These are phyloP conservation scores for Hypercompe scribonia DNA, from an alignment of 2,888 invertebrate species.

Conservation along the genomic window DNA sequence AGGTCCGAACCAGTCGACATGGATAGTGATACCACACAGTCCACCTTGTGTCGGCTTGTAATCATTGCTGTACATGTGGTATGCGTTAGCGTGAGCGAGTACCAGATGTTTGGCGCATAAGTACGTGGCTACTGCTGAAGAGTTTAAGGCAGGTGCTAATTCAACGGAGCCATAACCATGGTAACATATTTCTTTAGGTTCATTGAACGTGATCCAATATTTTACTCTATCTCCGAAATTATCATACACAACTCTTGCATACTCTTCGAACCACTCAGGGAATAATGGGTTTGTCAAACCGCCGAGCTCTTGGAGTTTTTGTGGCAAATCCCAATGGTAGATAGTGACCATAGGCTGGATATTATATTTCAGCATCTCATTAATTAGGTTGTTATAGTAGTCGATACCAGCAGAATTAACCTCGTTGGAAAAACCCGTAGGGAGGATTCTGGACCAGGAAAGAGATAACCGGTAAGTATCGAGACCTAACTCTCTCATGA, in stretches of 20 bases:
- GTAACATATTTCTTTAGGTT: conserved; percentile 74
- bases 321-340: conserved; percentile 85
- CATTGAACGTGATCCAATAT: conserved; percentile 87
- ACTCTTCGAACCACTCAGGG: conserved; percentile 78
- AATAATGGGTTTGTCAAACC: conserved; percentile 79
- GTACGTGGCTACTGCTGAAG: conserved; percentile 77
- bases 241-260: conserved; percentile 74
- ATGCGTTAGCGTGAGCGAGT: conserved; percentile 83
- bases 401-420: conserved; percentile 87
- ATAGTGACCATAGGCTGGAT: conserved; percentile 87
- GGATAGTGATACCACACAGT: conserved; percentile 58
- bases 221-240: conserved; percentile 82
- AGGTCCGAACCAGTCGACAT: conserved; percentile 60
- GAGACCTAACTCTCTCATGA: conserved; percentile 75
- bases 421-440: conserved; percentile 81
- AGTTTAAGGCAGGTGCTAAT: conserved; percentile 67
- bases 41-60: conserved; percentile 61
- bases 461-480: conserved; percentile 85
- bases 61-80: conserved; percentile 68
- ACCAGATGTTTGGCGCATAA: conserved; percentile 79
- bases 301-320: conserved; percentile 82
- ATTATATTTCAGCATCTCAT: conserved; percentile 86
- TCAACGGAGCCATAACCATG: conserved; percentile 73
- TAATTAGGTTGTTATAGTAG: conserved; percentile 88
- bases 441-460: conserved; percentile 88